These are phyloP conservation scores for Himalopsyche kuldschensis DNA, from an alignment of 2,888 invertebrate genomes.

Conservation along the genomic window DNA sequence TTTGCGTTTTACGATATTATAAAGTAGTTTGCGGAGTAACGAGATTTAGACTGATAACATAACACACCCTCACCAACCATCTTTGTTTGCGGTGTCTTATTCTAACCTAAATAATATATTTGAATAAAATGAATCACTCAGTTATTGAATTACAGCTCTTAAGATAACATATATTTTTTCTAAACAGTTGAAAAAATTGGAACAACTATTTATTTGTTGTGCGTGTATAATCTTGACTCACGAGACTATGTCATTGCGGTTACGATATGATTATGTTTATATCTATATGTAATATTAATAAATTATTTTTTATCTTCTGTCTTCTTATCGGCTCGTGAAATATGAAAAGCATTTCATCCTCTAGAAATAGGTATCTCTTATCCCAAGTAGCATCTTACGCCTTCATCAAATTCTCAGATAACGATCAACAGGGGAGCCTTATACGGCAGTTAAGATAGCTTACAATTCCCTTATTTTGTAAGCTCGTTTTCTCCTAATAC, in stretches of 20 bases:
- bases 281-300: background rate
- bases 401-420: conserved; percentile 36
- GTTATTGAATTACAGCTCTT: too few relatives aligned
- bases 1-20: too few relatives aligned
- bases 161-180: too few relatives aligned
- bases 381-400: background rate
- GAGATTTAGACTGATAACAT: too few relatives aligned
- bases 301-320: background rate
- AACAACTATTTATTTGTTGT: too few relatives aligned
- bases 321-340: conserved; percentile 25
- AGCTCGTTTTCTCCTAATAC: background rate
- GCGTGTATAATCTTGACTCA: background rate
- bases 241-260: background rate
- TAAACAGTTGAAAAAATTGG: too few relatives aligned
- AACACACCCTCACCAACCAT: too few relatives aligned
- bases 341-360: conserved; percentile 24
- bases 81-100: too few relatives aligned
- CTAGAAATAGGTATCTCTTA: conserved; percentile 1
- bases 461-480: conserved; percentile 5
- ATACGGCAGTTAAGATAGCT: conserved; percentile 26
- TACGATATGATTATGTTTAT: background rate
- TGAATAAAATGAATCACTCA: too few relatives aligned
- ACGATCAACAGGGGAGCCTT: conserved; percentile 37
- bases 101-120: too few relatives aligned
- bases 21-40: too few relatives aligned